Conservation (phyloP, 2,797 vertebrate genomes). For the Pygocentrus nattereri region DNA sequence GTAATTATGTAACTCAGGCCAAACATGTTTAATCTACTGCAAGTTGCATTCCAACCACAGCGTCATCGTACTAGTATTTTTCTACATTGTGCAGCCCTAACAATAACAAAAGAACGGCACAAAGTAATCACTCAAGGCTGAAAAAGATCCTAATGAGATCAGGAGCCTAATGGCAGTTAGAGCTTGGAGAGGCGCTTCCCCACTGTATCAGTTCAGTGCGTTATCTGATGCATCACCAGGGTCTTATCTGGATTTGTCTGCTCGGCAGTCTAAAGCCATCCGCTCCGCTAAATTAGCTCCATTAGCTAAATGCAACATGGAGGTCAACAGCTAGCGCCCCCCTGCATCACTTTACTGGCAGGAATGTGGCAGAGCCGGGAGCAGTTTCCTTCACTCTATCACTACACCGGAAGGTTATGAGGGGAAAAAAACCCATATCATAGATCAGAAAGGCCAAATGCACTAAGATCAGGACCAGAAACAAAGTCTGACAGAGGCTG, state of each 20-base stretch:
- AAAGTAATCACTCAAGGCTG: constrained; percentile 8
- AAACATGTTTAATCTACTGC: too few species aligned
- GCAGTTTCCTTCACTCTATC: constrained; percentile 19
- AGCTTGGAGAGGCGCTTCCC: constrained; percentile 46
- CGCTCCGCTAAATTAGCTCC: constrained; percentile 58
- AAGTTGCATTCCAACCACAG: too few species aligned
- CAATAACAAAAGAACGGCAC: neutral
- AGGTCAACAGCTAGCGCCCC: constrained; percentile 44
- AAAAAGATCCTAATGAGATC: constrained; percentile 37
- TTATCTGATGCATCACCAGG: constrained; percentile 54
- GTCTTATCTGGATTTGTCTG: constrained; percentile 52
- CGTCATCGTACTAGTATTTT: too few species aligned
- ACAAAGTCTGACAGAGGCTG: neutral
- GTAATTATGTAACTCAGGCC: too few species aligned
- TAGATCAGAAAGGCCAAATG: neutral
- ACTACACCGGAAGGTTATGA: neutral
- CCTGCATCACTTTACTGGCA: constrained; percentile 26
- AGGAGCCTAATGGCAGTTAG: constrained; percentile 38
- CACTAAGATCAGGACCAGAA: neutral
- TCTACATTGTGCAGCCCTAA: neutral
- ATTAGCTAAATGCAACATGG: constrained; percentile 53
- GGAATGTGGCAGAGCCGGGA: constrained; percentile 1
- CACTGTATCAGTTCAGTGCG: constrained; percentile 46
- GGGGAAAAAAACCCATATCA: neutral
- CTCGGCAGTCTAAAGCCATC: constrained; percentile 51